Evolutionary conservation across 2,113 vertebrate genomes (phyloP).

Genomic region (Lepisosteus osseus): DNA sequence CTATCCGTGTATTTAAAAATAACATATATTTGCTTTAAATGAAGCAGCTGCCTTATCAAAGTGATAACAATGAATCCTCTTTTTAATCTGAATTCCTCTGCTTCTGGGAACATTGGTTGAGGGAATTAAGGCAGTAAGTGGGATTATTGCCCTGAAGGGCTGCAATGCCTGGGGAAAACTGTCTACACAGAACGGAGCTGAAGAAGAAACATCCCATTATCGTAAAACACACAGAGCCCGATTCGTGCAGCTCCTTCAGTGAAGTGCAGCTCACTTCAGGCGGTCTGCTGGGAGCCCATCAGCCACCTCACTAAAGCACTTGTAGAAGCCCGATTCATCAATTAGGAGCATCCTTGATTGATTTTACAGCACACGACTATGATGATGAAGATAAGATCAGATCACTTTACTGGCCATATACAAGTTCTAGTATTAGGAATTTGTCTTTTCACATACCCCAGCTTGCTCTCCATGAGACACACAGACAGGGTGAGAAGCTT

Average conservation of each 20-base stretch:
- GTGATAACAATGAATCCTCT: neutral
- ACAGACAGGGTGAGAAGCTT: too few relatives aligned
- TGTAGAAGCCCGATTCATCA: too few relatives aligned
- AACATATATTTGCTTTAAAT: neutral
- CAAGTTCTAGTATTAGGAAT: too few relatives aligned
- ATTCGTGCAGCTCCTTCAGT: neutral
- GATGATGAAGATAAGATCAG: too few relatives aligned
- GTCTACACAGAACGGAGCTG: neutral
- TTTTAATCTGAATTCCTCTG: conserved; percentile 16
- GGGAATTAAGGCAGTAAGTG: conserved; percentile 10
- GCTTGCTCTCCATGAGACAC: too few relatives aligned
- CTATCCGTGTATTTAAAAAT: neutral
- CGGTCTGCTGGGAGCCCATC: too few relatives aligned
- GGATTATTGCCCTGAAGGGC: neutral
- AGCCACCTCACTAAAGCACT: too few relatives aligned
- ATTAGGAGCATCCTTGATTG: too few relatives aligned
- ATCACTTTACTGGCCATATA: too few relatives aligned
- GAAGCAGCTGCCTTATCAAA: conserved; percentile 5
- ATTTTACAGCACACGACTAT: too few relatives aligned
- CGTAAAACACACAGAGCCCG: neutral
- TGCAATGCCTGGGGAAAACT: neutral
- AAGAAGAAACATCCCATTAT: neutral
- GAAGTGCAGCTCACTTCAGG: neutral
- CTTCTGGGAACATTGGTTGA: neutral
- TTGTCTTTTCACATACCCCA: too few relatives aligned